A percentile compares a stretch with the other conserved stretches of the same genome.
Evolutionary conservation across 2,113 vertebrate species (phyloP).

Genomic region (Panthera tigris): DNA sequence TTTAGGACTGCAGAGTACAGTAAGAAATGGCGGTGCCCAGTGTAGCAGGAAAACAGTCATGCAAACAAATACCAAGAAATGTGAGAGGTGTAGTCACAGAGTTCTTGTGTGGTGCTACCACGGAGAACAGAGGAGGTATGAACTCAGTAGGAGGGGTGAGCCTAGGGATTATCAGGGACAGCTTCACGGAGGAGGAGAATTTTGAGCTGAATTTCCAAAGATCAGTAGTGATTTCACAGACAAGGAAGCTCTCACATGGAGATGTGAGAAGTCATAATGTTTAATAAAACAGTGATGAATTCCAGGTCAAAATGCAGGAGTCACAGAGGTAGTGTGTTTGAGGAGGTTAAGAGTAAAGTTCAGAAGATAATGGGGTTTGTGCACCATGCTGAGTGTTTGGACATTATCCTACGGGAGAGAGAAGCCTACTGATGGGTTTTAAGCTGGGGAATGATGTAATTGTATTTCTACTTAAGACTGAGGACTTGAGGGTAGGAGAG

Average conservation of each 20-base stretch:
- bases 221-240: background rate
- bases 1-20: background rate
- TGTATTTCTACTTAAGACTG: background rate
- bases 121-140: background rate
- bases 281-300: background rate
- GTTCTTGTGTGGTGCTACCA: background rate
- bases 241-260: background rate
- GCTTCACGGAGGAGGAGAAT: background rate
- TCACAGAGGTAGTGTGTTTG: background rate
- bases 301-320: background rate
- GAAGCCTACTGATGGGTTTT: background rate
- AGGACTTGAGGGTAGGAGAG: background rate
- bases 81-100: background rate
- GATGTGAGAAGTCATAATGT: background rate
- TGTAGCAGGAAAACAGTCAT: fast-evolving
- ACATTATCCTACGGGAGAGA: background rate
- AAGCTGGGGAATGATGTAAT: background rate
- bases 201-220: background rate
- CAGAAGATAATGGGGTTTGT: background rate
- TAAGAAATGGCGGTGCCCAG: background rate
- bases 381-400: background rate
- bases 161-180: background rate
- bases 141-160: background rate
- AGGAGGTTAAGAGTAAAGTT: background rate
- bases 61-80: background rate